These are phyloP conservation scores for Scolopax bukidnonensis DNA, from an alignment of 2,797 vertebrate genomes.

Conservation along the genomic window DNA sequence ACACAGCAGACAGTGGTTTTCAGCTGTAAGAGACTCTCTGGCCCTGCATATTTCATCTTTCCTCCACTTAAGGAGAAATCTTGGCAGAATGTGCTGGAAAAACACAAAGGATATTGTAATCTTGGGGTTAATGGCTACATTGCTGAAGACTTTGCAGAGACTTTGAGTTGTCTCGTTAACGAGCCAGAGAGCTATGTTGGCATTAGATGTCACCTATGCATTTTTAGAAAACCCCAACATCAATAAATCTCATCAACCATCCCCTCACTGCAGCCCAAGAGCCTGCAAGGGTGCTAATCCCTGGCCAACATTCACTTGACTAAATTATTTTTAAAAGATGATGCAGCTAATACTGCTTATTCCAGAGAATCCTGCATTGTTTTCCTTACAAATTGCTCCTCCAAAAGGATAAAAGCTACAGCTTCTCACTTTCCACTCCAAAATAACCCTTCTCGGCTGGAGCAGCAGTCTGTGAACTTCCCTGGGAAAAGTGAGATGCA, in stretches of 20 bases:
- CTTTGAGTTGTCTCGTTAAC: slow-evolving; percentile 59
- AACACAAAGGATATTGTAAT: slow-evolving; percentile 68
- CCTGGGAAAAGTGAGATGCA: slow-evolving; percentile 32
- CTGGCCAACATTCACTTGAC: slow-evolving; percentile 31
- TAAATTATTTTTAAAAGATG: slow-evolving; percentile 72
- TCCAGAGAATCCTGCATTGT: slow-evolving; percentile 69
- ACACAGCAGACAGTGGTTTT: slow-evolving; percentile 2
- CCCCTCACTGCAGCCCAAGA: not conserved
- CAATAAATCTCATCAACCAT: slow-evolving; percentile 47
- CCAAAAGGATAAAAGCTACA: slow-evolving; percentile 68
- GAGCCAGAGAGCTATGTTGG: slow-evolving; percentile 35
- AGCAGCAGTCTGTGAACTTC: slow-evolving; percentile 31
- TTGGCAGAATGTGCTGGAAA: slow-evolving; percentile 48
- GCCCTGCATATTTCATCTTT: slow-evolving; percentile 40
- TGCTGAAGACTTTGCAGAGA: slow-evolving; percentile 51
- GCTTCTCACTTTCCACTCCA: slow-evolving; percentile 64
- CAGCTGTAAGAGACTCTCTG: not conserved
- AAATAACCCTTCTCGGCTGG: slow-evolving; percentile 37
- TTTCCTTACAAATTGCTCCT: slow-evolving; percentile 74
- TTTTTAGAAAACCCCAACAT: slow-evolving; percentile 28
- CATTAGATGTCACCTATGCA: slow-evolving; percentile 53
- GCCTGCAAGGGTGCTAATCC: slow-evolving; percentile 58
- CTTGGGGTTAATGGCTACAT: slow-evolving; percentile 48
- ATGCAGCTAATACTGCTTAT: slow-evolving; percentile 69
- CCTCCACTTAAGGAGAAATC: not conserved